A percentile compares a stretch with the other conserved stretches of the same genome.
These are phyloP conservation scores for Galbula dea DNA, from an alignment of 2,113 vertebrate species.

Conservation along the genomic window DNA sequence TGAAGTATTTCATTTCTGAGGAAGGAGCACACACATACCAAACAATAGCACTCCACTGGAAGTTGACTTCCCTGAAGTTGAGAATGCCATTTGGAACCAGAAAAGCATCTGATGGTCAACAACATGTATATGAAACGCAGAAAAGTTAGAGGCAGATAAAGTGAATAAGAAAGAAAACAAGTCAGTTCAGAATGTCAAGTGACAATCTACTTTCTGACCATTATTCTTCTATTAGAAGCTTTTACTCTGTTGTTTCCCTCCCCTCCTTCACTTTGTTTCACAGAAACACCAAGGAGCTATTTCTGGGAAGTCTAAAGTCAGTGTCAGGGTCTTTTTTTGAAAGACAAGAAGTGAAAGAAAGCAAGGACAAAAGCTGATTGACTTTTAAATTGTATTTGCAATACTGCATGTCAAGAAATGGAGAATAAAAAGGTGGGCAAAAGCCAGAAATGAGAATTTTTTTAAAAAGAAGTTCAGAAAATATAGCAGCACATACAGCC, in stretches of 20 bases:
- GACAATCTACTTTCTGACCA: not conserved
- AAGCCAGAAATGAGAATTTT: not conserved
- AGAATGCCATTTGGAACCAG: not conserved
- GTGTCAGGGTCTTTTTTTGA: not conserved
- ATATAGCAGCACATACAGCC: not conserved
- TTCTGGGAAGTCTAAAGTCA: not conserved
- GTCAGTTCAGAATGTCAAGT: not conserved
- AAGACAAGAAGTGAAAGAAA: not conserved
- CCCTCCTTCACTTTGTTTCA: not conserved
- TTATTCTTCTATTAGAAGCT: not conserved
- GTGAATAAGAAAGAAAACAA: not conserved
- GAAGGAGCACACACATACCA: not conserved
- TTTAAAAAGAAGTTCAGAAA: not conserved
- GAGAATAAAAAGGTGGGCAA: not conserved
- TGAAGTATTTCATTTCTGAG: not conserved
- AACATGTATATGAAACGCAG: not conserved
- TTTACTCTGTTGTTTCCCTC: not conserved
- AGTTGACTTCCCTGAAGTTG: not conserved
- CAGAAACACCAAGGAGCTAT: not conserved
- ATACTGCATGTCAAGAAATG: not conserved
- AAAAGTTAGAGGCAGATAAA: not conserved
- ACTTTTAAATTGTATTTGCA: not conserved
- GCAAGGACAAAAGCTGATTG: constrained; percentile 12
- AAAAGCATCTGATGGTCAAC: not conserved
- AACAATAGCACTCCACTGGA: not conserved